Conservation (phyloP, 2,888 invertebrate genomes). For the Biston stratarius region DNA sequence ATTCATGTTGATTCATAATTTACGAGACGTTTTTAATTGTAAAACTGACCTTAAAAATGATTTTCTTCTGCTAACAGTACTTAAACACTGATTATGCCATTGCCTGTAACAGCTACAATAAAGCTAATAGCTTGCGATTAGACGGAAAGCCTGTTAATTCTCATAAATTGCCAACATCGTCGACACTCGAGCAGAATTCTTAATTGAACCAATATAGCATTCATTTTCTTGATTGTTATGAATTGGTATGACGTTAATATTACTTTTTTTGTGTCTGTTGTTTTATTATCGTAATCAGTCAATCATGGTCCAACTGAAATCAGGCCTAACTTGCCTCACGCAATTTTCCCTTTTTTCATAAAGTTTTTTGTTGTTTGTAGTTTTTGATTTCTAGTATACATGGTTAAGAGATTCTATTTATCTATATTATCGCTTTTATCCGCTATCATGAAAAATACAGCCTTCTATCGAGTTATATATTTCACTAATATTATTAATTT, state of each 20-base stretch:
- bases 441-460: too few species aligned
- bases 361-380: too few species aligned
- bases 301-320: too few species aligned
- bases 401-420: too few species aligned
- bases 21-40: not conserved
- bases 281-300: not conserved
- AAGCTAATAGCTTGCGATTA: slow-evolving; percentile 42
- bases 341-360: too few species aligned
- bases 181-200: slow-evolving; percentile 33
- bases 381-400: too few species aligned
- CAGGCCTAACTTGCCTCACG: too few species aligned
- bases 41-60: not conserved
- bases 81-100: slow-evolving; percentile 36
- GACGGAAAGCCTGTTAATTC: slow-evolving; percentile 39
- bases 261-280: not conserved
- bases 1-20: not conserved
- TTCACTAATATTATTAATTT: too few species aligned
- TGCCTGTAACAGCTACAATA: slow-evolving; percentile 35
- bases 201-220: slow-evolving; percentile 29
- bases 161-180: slow-evolving; percentile 39
- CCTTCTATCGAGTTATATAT: too few species aligned
- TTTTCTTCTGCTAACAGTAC: slow-evolving; percentile 34
- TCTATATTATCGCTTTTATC: too few species aligned
- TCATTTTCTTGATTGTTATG: not conserved
- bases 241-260: not conserved